A percentile compares a stretch with the other conserved stretches of the same genome.
Evolutionary conservation across 2,113 vertebrate species (phyloP).

Genomic region (Amphilophus citrinellus): DNA sequence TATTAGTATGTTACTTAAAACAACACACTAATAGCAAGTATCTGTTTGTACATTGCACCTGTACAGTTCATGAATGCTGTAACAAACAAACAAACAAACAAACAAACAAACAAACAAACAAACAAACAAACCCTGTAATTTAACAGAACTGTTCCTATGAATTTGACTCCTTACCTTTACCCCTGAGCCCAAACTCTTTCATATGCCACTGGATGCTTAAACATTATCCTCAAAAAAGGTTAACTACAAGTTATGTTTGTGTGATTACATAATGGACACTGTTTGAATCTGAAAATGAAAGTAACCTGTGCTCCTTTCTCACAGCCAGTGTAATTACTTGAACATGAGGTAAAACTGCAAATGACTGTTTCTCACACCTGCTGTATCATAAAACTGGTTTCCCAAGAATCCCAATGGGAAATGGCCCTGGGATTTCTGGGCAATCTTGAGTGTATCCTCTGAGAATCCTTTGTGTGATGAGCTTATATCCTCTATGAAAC

Average conservation of each 20-base stretch:
- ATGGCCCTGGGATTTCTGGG: not conserved
- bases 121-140: no score
- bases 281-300: not conserved
- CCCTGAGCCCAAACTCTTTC: no score
- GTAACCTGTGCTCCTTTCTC: not conserved
- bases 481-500: not conserved
- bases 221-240: no score
- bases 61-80: no score
- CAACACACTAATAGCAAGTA: no score
- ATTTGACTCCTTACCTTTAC: no score
- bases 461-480: not conserved
- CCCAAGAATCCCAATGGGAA: not conserved
- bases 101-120: no score
- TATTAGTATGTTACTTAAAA: no score
- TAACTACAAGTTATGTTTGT: not conserved
- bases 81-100: no score
- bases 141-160: no score
- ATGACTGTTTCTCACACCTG: constrained; percentile 18
- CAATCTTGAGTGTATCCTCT: not conserved
- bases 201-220: no score
- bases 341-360: not conserved
- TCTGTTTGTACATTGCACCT: no score
- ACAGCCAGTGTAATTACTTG: not conserved
- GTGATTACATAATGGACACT: not conserved
- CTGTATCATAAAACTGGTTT: not conserved